Conservation (phyloP, 2,888 invertebrate genomes). For the Laothoe populi region DNA sequence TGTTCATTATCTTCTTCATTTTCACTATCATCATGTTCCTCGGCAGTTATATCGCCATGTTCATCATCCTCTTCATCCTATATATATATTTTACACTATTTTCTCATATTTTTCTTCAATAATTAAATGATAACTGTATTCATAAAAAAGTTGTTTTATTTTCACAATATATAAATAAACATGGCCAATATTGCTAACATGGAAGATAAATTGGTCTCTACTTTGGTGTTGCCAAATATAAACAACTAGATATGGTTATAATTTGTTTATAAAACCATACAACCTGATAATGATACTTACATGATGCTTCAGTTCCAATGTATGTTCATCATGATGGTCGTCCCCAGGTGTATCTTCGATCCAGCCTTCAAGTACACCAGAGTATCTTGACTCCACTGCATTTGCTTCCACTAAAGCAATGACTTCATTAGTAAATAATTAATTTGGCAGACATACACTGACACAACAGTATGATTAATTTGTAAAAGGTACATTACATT, state of each 20-base stretch:
- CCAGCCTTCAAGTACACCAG: slow-evolving; percentile 92
- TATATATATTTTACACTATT: too few relatives aligned
- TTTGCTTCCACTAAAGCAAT: slow-evolving; percentile 72
- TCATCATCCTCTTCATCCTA: slow-evolving; percentile 43
- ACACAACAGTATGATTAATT: too few relatives aligned
- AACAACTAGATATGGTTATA: too few relatives aligned
- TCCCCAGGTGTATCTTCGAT: slow-evolving; percentile 86
- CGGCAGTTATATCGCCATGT: slow-evolving; percentile 44
- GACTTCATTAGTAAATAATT: background rate
- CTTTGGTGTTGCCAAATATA: too few relatives aligned
- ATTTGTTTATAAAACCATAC: background rate
- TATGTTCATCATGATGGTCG: slow-evolving; percentile 82
- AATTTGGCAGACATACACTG: too few relatives aligned
- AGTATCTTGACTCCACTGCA: slow-evolving; percentile 87
- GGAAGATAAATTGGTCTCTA: too few relatives aligned
- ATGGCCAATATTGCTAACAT: too few relatives aligned
- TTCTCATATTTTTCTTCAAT: background rate
- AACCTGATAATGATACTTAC: slow-evolving; percentile 56
- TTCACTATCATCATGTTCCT: slow-evolving; percentile 37
- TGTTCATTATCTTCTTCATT: slow-evolving; percentile 39
- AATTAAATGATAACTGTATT: slow-evolving; percentile 2
- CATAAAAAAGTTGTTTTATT: background rate
- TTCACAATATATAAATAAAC: background rate
- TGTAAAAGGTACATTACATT: too few relatives aligned
- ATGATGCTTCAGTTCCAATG: slow-evolving; percentile 78